These are phyloP conservation scores for Cephus spinipes DNA, from an alignment of 2,888 invertebrate genomes.

Conservation along the genomic window DNA sequence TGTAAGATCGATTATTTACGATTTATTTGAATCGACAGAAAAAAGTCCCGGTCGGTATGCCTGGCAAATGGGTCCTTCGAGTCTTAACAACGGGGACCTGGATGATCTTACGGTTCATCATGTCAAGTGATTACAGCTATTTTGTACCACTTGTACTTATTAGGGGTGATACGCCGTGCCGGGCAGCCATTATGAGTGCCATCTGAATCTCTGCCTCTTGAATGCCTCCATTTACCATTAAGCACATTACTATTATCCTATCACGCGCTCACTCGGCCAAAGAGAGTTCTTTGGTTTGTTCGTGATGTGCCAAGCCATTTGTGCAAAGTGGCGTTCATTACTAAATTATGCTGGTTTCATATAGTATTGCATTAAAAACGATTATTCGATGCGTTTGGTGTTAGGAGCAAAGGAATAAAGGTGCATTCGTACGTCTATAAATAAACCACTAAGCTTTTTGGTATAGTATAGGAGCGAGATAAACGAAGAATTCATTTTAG, in stretches of 20 bases:
- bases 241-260: constrained; percentile 67
- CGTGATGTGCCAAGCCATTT: constrained; percentile 64
- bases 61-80: constrained; percentile 9
- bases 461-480: background rate
- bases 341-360: constrained; percentile 64
- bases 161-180: constrained; percentile 62
- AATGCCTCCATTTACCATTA: constrained; percentile 67
- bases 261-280: constrained; percentile 56
- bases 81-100: constrained; percentile 35
- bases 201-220: constrained; percentile 65
- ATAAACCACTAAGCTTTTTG: too few species aligned
- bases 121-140: constrained; percentile 64
- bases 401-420: background rate
- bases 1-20: background rate
- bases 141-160: constrained; percentile 67
- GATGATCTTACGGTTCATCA: constrained; percentile 59
- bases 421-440: background rate
- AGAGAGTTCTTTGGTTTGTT: constrained; percentile 57
- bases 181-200: constrained; percentile 64
- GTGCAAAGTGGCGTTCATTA: constrained; percentile 66
- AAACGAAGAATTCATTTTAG: background rate
- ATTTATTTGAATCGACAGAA: background rate
- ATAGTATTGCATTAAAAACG: constrained; percentile 58
- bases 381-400: background rate
- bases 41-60: background rate